Conservation (phyloP, 2,113 vertebrate genomes). For the Equus quagga region DNA sequence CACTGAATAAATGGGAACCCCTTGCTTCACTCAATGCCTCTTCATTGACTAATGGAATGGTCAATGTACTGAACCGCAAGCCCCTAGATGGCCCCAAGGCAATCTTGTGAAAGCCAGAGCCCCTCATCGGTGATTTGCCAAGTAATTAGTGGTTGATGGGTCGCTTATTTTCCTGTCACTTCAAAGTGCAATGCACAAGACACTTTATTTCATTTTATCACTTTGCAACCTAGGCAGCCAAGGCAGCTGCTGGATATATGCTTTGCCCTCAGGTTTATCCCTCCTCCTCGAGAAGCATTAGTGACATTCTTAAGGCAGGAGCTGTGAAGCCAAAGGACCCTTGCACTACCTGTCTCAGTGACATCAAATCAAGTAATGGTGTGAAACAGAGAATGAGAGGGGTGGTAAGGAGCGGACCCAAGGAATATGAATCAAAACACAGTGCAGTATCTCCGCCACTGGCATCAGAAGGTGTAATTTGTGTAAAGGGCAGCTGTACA, state of each 20-base stretch:
- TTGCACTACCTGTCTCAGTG: conserved; percentile 66
- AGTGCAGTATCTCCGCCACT: conserved; percentile 38
- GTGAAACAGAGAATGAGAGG: conserved; percentile 72
- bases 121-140: conserved; percentile 25
- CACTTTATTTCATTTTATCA: conserved; percentile 55
- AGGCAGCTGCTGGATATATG: conserved; percentile 72
- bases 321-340: conserved; percentile 68
- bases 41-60: conserved; percentile 40
- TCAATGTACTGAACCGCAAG: conserved; percentile 52
- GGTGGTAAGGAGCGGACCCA: not conserved
- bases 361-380: conserved; percentile 79
- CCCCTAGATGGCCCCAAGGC: not conserved
- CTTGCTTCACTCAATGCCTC: conserved; percentile 60
- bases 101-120: not conserved
- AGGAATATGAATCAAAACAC: conserved; percentile 72
- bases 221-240: conserved; percentile 54
- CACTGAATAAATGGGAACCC: conserved; percentile 42
- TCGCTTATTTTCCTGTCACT: conserved; percentile 71
- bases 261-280: conserved; percentile 76
- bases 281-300: conserved; percentile 76
- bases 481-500: not conserved
- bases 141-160: conserved; percentile 73
- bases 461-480: conserved; percentile 72
- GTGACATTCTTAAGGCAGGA: conserved; percentile 77
- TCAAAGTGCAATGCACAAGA: conserved; percentile 71